phyloP scores from a whole-genome alignment of 2,888 invertebrate species.

The Lottia scabra region DNA sequence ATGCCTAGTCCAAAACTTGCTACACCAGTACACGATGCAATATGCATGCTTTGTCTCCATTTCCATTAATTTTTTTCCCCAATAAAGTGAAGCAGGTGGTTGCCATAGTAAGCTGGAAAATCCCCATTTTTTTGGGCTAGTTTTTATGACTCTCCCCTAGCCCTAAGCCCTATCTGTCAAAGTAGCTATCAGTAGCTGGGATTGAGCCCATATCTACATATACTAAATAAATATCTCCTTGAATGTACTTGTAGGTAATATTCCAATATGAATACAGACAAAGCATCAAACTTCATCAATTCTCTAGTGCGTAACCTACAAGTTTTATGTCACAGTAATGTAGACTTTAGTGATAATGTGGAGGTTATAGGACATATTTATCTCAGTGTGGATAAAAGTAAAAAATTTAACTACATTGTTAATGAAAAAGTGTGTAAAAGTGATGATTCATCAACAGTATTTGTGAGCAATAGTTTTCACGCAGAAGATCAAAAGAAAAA shows the following conservation, averaged over 20 bases:
- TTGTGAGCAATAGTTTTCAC: slow-evolving; percentile 38
- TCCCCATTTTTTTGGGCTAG: too few species aligned
- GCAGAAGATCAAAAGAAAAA: slow-evolving; percentile 11
- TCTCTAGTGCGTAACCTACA: slow-evolving; percentile 32
- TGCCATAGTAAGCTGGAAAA: too few species aligned
- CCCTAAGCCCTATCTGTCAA: too few species aligned
- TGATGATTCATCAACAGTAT: slow-evolving; percentile 33
- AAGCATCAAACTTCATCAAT: slow-evolving; percentile 34
- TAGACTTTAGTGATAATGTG: slow-evolving; percentile 34
- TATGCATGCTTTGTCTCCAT: too few species aligned
- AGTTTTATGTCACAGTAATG: slow-evolving; percentile 35
- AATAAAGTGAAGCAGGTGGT: too few species aligned
- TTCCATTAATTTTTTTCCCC: too few species aligned
- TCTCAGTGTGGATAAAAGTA: slow-evolving; percentile 32
- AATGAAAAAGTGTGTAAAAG: slow-evolving; percentile 38
- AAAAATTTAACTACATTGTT: slow-evolving; percentile 33
- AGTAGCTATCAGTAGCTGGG: too few species aligned
- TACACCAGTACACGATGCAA: too few species aligned
- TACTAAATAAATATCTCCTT: too few species aligned
- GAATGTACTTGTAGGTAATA: neutral
- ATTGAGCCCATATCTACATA: too few species aligned
- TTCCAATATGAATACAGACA: slow-evolving; percentile 32
- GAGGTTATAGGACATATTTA: slow-evolving; percentile 37
- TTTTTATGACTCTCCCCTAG: too few species aligned
- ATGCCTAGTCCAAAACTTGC: too few species aligned